Evolutionary conservation across 2,113 vertebrate species (phyloP).

Genomic region (Lichenostomus cassidix): DNA sequence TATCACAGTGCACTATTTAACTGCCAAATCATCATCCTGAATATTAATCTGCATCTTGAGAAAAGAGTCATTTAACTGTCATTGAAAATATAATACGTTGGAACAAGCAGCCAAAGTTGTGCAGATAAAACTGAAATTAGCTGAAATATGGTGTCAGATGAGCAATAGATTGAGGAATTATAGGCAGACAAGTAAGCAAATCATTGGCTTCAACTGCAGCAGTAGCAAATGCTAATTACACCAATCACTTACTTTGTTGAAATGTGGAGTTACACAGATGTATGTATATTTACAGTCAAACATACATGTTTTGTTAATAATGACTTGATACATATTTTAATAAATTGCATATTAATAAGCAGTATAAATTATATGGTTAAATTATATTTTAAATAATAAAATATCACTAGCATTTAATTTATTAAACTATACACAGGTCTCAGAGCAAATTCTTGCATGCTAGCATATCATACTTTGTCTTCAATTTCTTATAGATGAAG

Average conservation of each 20-base stretch:
- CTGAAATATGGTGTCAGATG: background rate
- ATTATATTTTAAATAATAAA: background rate
- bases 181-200: background rate
- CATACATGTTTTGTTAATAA: background rate
- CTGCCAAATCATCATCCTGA: background rate
- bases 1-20: background rate
- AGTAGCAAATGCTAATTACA: background rate
- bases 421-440: background rate
- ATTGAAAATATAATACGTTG: background rate
- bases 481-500: background rate
- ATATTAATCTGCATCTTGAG: background rate
- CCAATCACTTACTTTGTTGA: background rate
- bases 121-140: slow-evolving; percentile 13
- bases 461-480: background rate
- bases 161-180: background rate
- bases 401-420: background rate
- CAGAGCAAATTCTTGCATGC: background rate
- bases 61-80: background rate
- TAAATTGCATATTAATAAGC: background rate
- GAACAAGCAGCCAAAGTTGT: background rate
- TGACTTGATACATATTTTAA: background rate
- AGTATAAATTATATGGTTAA: background rate
- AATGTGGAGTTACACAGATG: background rate
- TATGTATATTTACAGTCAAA: background rate
- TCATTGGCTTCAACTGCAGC: background rate